Evolutionary conservation across 2,113 vertebrate species (phyloP).

Genomic region (Eudyptes chrysolophus): DNA sequence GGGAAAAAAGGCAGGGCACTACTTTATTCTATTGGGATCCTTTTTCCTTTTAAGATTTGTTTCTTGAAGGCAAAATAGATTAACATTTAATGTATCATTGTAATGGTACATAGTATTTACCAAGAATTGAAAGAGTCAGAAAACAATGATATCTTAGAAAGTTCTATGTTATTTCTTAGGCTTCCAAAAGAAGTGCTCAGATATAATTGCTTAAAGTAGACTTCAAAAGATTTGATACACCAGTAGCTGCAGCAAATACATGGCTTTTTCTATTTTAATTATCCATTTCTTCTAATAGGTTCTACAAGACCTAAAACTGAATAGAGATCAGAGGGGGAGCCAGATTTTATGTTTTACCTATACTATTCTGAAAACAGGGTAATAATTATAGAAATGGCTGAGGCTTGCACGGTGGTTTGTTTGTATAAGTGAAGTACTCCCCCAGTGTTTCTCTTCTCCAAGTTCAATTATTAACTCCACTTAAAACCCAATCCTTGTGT

Average conservation of each 20-base stretch:
- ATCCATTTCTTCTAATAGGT: slow-evolving; percentile 28
- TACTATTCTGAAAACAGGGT: slow-evolving; percentile 19
- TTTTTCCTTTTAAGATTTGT: slow-evolving; percentile 17
- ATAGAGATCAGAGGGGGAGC: slow-evolving; percentile 42
- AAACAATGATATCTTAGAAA: slow-evolving; percentile 10
- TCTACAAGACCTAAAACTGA: slow-evolving; percentile 42
- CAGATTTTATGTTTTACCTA: slow-evolving; percentile 46
- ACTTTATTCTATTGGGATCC: background rate
- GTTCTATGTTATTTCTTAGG: background rate
- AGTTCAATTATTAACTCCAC: slow-evolving; percentile 56
- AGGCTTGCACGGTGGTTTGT: slow-evolving; percentile 12
- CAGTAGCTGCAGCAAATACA: slow-evolving; percentile 37
- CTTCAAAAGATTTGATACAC: slow-evolving; percentile 50
- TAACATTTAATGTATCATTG: background rate
- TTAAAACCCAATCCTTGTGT: slow-evolving; percentile 19
- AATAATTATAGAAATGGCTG: slow-evolving; percentile 30
- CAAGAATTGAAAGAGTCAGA: background rate
- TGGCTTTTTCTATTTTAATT: slow-evolving; percentile 26
- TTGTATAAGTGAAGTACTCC: slow-evolving; percentile 15
- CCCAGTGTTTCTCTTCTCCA: slow-evolving; percentile 24
- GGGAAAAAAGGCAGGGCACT: background rate
- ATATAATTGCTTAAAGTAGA: slow-evolving; percentile 56
- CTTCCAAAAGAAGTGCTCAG: slow-evolving; percentile 26
- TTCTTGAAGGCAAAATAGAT: slow-evolving; percentile 8
- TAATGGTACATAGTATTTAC: background rate